Evolutionary conservation across 1,140 invertebrate species (phyloP).

Genomic region (Atta cephalotes): DNA sequence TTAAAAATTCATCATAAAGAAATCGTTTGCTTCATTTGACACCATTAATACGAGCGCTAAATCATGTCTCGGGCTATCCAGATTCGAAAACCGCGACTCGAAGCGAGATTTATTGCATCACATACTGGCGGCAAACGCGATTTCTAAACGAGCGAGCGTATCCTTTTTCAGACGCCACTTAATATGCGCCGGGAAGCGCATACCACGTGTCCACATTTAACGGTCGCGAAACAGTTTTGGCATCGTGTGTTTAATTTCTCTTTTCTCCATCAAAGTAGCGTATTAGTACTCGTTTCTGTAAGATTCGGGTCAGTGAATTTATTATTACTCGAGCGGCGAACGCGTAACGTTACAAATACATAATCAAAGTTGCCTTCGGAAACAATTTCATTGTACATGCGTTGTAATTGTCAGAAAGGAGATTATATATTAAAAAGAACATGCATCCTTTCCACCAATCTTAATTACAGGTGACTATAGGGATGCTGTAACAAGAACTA

Average conservation of each 20-base stretch:
- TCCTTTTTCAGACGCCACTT: conserved; percentile 74
- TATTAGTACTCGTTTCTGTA: conserved; percentile 65
- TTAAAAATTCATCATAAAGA: conserved; percentile 20
- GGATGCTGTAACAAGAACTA: not conserved
- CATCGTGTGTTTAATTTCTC: conserved; percentile 70
- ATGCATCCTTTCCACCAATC: not conserved
- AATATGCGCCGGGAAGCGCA: conserved; percentile 67
- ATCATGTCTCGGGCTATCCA: conserved; percentile 23
- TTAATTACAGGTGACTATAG: not conserved
- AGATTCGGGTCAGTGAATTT: conserved; percentile 73
- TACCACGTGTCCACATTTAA: conserved; percentile 62
- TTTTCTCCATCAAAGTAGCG: conserved; percentile 63
- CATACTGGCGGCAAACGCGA: conserved; percentile 21
- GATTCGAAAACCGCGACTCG: not conserved
- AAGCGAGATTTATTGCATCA: conserved; percentile 42
- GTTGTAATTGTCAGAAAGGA: not conserved
- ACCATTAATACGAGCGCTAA: conserved; percentile 22
- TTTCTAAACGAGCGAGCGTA: conserved; percentile 60
- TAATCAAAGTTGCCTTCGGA: conserved; percentile 8
- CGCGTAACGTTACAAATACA: conserved; percentile 32
- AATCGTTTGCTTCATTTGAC: conserved; percentile 31
- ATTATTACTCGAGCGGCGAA: conserved; percentile 57
- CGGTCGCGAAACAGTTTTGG: conserved; percentile 72
- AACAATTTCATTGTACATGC: conserved; percentile 2
- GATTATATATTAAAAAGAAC: not conserved